phyloP scores from a whole-genome alignment of 1,140 invertebrate species.

The Venustaconcha ellipsiformis region DNA sequence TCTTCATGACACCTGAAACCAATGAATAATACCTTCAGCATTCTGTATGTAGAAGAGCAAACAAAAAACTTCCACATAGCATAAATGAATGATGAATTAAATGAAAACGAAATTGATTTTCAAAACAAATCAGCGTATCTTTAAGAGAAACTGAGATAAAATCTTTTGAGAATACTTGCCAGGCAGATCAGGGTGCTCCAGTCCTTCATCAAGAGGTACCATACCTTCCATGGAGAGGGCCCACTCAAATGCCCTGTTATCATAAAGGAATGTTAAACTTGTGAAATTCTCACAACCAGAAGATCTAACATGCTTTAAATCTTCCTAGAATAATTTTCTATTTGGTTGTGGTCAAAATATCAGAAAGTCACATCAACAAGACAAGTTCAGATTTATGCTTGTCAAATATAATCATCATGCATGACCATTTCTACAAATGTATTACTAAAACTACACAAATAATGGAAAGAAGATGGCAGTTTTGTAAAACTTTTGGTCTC shows the following conservation, averaged over 20 bases:
- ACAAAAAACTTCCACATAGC: too few species aligned
- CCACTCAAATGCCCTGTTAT: slow-evolving; percentile 80
- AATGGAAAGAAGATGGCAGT: too few species aligned
- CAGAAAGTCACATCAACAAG: neutral
- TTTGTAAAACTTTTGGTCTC: too few species aligned
- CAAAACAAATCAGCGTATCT: too few species aligned
- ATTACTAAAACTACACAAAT: neutral
- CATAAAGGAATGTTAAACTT: neutral
- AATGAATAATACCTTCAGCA: too few species aligned
- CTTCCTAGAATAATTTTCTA: neutral
- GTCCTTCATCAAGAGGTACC: slow-evolving; percentile 72
- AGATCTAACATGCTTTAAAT: neutral
- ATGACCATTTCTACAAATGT: neutral
- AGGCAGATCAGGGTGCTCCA: slow-evolving; percentile 76
- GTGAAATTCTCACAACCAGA: neutral
- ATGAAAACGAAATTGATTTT: too few species aligned
- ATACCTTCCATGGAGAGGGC: slow-evolving; percentile 78
- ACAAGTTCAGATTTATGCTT: slow-evolving; percentile 12
- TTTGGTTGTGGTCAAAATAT: neutral
- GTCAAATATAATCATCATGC: slow-evolving; percentile 9
- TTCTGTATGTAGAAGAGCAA: too few species aligned
- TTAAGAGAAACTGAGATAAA: too few species aligned
- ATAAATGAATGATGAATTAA: too few species aligned
- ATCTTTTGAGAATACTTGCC: slow-evolving; percentile 44
- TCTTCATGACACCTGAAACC: too few species aligned